A percentile compares a stretch with the other conserved stretches of the same genome.
These are phyloP conservation scores for Artibeus jamaicensis DNA, from an alignment of 2,797 vertebrate species.

Conservation along the genomic window DNA sequence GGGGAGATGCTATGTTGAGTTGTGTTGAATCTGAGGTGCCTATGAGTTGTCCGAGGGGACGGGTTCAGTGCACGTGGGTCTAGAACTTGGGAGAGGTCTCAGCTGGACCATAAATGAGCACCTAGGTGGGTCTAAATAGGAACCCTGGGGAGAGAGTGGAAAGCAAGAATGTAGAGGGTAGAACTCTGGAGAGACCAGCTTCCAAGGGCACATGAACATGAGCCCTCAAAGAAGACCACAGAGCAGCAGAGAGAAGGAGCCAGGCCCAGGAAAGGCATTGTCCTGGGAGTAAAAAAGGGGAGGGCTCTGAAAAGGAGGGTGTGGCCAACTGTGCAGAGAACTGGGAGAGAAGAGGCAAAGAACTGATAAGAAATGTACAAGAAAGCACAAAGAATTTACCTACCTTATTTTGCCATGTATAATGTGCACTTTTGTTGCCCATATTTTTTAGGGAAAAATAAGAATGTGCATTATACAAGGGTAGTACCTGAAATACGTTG, in stretches of 20 bases:
- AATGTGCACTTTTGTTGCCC: too few species aligned
- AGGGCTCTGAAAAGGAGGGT: background rate
- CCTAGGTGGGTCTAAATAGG: background rate
- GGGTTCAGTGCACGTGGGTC: background rate
- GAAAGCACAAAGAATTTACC: background rate
- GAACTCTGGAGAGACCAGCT: background rate
- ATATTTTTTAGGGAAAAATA: too few species aligned
- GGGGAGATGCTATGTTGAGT: background rate
- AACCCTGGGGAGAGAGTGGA: background rate
- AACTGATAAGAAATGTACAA: constrained; percentile 4
- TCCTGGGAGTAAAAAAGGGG: background rate
- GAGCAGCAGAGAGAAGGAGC: background rate
- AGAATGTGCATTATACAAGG: too few species aligned
- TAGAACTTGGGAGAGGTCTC: background rate
- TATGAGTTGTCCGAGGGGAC: background rate
- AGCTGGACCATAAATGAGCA: background rate
- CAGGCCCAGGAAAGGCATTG: background rate
- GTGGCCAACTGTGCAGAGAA: background rate
- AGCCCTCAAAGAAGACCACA: background rate
- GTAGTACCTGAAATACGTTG: too few species aligned
- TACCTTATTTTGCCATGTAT: too few species aligned
- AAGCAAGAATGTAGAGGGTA: background rate
- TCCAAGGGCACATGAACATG: background rate
- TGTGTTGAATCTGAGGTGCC: background rate
- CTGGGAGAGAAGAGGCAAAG: background rate